These are phyloP conservation scores for Zaprionus camerounensis DNA, from an alignment of 1,140 invertebrate genomes.

Conservation along the genomic window DNA sequence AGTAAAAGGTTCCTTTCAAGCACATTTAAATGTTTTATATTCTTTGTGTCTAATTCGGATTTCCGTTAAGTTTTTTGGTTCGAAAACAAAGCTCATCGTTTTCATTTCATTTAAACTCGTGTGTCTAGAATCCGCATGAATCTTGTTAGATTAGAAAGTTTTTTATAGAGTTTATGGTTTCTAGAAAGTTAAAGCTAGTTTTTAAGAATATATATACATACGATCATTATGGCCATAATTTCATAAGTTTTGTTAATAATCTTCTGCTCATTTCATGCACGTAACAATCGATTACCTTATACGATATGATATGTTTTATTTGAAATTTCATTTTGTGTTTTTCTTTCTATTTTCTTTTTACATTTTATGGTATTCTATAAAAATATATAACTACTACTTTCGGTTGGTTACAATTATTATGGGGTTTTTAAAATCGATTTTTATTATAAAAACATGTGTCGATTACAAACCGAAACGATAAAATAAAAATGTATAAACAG, in stretches of 20 bases:
- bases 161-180: slow-evolving; percentile 14
- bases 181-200: slow-evolving; percentile 23
- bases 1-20: slow-evolving; percentile 41
- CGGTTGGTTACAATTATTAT: slow-evolving; percentile 31
- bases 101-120: slow-evolving; percentile 35
- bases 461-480: slow-evolving; percentile 39
- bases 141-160: slow-evolving; percentile 21
- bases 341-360: slow-evolving; percentile 70
- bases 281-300: background rate
- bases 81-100: background rate
- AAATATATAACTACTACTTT: slow-evolving; percentile 35
- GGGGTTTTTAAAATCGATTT: slow-evolving; percentile 39
- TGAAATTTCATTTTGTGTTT: slow-evolving; percentile 63
- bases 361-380: slow-evolving; percentile 30
- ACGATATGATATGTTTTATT: slow-evolving; percentile 30
- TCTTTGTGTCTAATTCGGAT: slow-evolving; percentile 59
- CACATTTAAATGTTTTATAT: slow-evolving; percentile 66
- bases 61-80: slow-evolving; percentile 6
- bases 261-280: slow-evolving; percentile 24
- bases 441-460: slow-evolving; percentile 47
- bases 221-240: background rate
- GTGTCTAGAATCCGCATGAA: slow-evolving; percentile 53
- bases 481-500: slow-evolving; percentile 54
- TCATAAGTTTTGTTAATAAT: background rate
- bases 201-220: slow-evolving; percentile 11